Base-by-base conservation (phyloP, 2,797 vertebrate genomes). In the Protosalanx chinensis region DNA sequence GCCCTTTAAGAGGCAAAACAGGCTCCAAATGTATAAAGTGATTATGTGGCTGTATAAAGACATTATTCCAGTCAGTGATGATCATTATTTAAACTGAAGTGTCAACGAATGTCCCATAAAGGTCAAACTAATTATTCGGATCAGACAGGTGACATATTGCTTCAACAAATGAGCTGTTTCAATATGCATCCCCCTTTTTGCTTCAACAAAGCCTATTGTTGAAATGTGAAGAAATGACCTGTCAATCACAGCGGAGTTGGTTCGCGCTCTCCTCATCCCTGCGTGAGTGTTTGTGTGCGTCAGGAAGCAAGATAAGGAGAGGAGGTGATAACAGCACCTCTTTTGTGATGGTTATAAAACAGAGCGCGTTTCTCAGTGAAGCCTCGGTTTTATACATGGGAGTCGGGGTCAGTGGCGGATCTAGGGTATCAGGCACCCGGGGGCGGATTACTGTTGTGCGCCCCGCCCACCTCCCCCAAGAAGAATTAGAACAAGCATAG, bases 51-150 rank as follows among this genome's bases (percentile, higher is more conserved):
- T 29, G 77, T 72, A 77, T 83, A 76, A 81, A 82, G 82, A 79
- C 77, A 77, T 85, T 85, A 82, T 88, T 88, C 79, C 56, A 83
- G 79, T 70, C 64, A 70, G 74, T 79, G 75, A n/a, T 65, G 72
- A 87, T 90, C 86, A 86, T 83, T 85, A 77, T 70, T 65, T 77
- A 84, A 86, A 85, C 73, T 82, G 83, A 88, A 64, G 77, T 79
- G 84, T 84, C 86, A 75, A 62, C 49, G 76, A 81, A 77, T 80
- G 80, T 80, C 81, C 73, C 68, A 81, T 6, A 90, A 91, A 91
- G 91, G 90, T 91, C 89, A 91, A 86, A 86, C 80, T 88, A 89
- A 92, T 92, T 91, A 91, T 61, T 73, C 67, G 62, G 71, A 85
- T 83, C 80, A 78, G 90, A 89, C 89, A 91, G 89, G 90, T 90